Conservation (phyloP, 1,140 invertebrate species). For the Bombus superbus region DNA sequence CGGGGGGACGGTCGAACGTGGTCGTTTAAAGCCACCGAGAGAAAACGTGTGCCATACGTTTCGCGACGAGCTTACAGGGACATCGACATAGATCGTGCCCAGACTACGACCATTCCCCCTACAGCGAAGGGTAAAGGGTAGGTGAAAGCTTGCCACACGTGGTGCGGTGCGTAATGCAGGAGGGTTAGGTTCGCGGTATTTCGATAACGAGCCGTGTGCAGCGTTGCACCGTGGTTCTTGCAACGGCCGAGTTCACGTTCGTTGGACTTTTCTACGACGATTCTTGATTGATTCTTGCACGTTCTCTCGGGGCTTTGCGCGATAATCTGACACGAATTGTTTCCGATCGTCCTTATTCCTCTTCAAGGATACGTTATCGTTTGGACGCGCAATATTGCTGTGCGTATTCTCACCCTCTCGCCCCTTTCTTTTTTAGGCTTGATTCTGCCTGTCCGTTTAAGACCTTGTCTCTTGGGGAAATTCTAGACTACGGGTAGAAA, state of each 20-base stretch:
- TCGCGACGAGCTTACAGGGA: slow-evolving; percentile 12
- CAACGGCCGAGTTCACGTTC: background rate
- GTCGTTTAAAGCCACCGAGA: slow-evolving; percentile 7
- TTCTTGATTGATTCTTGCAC: background rate
- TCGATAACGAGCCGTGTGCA: slow-evolving; percentile 48
- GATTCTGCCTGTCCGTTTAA: background rate
- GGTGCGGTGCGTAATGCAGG: slow-evolving; percentile 26
- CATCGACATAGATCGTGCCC: slow-evolving; percentile 43
- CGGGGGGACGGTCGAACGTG: background rate
- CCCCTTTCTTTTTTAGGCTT: background rate
- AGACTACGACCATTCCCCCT: slow-evolving; percentile 8
- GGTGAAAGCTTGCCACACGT: background rate
- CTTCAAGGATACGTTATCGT: slow-evolving; percentile 33
- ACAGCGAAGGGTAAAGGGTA: no score
- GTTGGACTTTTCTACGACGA: slow-evolving; percentile 23
- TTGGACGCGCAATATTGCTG: background rate
- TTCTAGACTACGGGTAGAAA: background rate
- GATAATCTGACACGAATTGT: slow-evolving; percentile 32
- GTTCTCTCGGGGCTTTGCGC: slow-evolving; percentile 7
- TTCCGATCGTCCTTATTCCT: slow-evolving; percentile 11
- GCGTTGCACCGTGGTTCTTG: background rate
- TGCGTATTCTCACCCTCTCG: background rate
- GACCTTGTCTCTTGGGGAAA: background rate
- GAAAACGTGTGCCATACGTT: slow-evolving; percentile 40
- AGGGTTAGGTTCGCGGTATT: background rate